A percentile compares a stretch with the other conserved stretches of the same genome.
These are phyloP conservation scores for Heteropelma amictum DNA, from an alignment of 2,888 invertebrate species.

Conservation along the genomic window DNA sequence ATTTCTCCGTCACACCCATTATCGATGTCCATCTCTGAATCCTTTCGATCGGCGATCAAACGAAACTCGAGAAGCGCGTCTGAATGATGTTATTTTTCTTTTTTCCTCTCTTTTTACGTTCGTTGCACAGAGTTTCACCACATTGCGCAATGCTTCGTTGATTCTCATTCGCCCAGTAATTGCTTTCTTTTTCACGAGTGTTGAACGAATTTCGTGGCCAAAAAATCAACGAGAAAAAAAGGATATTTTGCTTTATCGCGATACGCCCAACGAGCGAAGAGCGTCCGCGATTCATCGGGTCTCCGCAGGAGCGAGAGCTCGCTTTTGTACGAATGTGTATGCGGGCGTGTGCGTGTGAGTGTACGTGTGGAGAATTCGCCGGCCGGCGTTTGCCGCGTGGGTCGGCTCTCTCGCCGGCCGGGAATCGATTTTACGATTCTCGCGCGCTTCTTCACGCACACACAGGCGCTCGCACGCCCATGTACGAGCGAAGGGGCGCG, in stretches of 20 bases:
- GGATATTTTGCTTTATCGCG: slow-evolving; percentile 24
- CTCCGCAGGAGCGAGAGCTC: no score
- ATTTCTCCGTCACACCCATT: no score
- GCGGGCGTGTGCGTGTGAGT: no score
- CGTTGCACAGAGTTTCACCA: slow-evolving; percentile 22
- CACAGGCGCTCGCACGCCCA: slow-evolving; percentile 54
- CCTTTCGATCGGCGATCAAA: neutral
- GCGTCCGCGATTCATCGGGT: slow-evolving; percentile 6
- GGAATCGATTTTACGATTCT: slow-evolving; percentile 59
- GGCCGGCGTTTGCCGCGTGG: slow-evolving; percentile 59
- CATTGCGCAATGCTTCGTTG: slow-evolving; percentile 39
- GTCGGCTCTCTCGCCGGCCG: slow-evolving; percentile 50
- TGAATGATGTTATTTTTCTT: neutral
- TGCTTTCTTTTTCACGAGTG: neutral
- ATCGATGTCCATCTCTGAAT: neutral
- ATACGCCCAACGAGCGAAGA: slow-evolving; percentile 56
- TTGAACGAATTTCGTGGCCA: neutral
- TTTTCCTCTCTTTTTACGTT: neutral
- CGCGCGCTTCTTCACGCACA: slow-evolving; percentile 56
- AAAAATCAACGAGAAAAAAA: neutral
- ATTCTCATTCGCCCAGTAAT: neutral
- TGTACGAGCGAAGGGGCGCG: slow-evolving; percentile 14
- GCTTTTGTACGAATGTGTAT: neutral
- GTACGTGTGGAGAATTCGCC: slow-evolving; percentile 23
- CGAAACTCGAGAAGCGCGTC: neutral